Evolutionary conservation across 2,113 vertebrate species (phyloP), one percentile per base, ranked within the genome.

Genomic region (Phainopepla nitens): DNA sequence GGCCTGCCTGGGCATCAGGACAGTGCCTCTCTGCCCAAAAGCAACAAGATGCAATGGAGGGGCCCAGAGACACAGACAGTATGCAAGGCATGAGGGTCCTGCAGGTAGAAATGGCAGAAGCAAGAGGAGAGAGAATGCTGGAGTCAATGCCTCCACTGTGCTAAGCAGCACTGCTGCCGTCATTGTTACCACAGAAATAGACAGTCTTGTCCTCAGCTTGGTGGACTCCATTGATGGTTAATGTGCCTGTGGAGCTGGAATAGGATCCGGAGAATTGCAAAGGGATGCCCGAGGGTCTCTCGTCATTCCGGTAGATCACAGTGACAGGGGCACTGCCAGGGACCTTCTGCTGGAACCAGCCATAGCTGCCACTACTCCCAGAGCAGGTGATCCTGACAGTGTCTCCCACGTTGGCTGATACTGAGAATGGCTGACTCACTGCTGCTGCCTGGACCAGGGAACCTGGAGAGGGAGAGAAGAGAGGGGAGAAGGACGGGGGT

Each of bases 261-360:
- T 39, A 39, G 39, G 50, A 36, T 13, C 56, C 18, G 1, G 78
- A 87, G 87, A 94, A 80, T 10, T 3, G 10, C 0, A 39, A 64
- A 41, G 64, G 81, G 69, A 81, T 66, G 28, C 1, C 66, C 1
- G 80, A 72, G 44, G 66, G 66, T 77, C 41, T 69, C 2, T 11
- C 3, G 25, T 5, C 9, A 5, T 5, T 25, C 0, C 0, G 0
- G 0, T 75, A 65, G 49, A 69, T 83, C 49, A 92, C 21, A 29
- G 70, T 65, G 83, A 68, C 13, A 36, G 83, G 69, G 62, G 0
- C 47, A 33, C 0, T 22, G 9, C 75, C 57, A 49, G 47, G 75
- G 35, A 27, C 31, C 51, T 73, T 73, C 70, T 73, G 70, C 53
- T 57, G 70, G 8, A 7, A 35, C 35, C 71, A 73, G 71, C 4